phyloP scores from a whole-genome alignment of 2,797 vertebrate genomes.

The Hyperoplus lanceolatus region DNA sequence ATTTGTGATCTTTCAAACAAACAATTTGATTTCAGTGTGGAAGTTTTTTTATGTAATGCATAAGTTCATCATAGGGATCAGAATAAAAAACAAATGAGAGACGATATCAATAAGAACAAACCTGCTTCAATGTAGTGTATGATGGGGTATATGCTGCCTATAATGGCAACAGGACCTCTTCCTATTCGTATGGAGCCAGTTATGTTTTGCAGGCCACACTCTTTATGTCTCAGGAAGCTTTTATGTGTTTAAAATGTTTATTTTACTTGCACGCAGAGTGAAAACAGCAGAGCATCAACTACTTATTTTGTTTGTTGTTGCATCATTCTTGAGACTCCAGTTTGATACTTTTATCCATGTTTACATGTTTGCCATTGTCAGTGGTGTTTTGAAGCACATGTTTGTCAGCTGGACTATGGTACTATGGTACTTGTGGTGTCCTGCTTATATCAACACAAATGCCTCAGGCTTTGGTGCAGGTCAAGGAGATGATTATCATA shows the following conservation, averaged over 20 bases:
- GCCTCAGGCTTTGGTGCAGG: not conserved
- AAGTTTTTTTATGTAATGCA: not conserved
- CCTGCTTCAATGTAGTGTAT: not conserved
- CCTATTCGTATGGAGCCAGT: not conserved
- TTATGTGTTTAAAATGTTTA: slow-evolving; percentile 27
- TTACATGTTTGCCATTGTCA: not conserved
- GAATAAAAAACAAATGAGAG: not conserved
- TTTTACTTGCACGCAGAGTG: not conserved
- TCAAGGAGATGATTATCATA: not conserved
- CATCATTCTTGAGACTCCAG: not conserved
- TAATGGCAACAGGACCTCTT: not conserved
- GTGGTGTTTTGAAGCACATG: not conserved
- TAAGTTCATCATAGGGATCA: not conserved
- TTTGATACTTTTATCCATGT: not conserved
- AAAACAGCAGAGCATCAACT: too few relatives aligned
- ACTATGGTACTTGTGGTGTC: too few relatives aligned
- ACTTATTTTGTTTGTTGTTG: too few relatives aligned
- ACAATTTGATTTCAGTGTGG: not conserved
- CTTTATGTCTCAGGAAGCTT: slow-evolving; percentile 10
- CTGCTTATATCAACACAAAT: too few relatives aligned
- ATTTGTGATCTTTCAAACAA: slow-evolving; percentile 15
- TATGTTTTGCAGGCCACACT: not conserved
- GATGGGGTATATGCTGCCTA: not conserved
- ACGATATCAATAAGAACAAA: not conserved
- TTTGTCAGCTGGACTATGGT: not conserved